Conservation (phyloP, 2,888 invertebrate species). For the Neoitamus cyanurus region DNA sequence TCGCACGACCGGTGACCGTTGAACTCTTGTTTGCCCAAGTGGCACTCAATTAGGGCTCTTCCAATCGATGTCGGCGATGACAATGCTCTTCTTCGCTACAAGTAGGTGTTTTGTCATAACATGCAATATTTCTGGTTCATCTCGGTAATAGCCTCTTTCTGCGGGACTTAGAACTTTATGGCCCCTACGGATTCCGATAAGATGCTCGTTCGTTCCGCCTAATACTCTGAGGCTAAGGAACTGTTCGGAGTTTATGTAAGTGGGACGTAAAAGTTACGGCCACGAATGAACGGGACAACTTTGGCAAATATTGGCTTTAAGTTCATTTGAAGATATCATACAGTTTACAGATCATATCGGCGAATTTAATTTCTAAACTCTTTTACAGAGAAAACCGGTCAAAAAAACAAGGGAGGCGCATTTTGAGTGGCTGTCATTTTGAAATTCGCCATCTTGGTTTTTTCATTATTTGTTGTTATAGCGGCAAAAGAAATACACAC, state of each 20-base stretch:
- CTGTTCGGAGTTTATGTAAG: background rate
- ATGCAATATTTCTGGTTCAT: background rate
- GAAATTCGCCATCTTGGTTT: no score
- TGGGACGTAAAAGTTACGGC: background rate
- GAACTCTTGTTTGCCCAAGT: slow-evolving; percentile 20
- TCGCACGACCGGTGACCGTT: background rate
- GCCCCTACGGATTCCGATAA: background rate
- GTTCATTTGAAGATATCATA: no score
- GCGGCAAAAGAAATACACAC: no score
- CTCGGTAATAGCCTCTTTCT: background rate
- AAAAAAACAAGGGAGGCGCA: no score
- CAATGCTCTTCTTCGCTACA: background rate
- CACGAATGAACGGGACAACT: no score
- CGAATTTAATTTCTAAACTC: no score
- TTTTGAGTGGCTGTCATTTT: no score
- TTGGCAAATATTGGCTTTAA: no score
- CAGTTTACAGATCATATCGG: no score
- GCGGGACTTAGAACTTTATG: background rate
- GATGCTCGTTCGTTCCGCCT: background rate
- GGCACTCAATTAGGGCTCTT: slow-evolving; percentile 13
- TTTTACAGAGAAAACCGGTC: no score
- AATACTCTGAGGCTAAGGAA: background rate
- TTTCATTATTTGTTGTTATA: no score
- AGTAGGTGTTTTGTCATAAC: background rate
- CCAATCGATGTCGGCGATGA: background rate